Evolutionary conservation across 1,140 invertebrate species (phyloP).

Genomic region (Aphelenchoides fujianensis): DNA sequence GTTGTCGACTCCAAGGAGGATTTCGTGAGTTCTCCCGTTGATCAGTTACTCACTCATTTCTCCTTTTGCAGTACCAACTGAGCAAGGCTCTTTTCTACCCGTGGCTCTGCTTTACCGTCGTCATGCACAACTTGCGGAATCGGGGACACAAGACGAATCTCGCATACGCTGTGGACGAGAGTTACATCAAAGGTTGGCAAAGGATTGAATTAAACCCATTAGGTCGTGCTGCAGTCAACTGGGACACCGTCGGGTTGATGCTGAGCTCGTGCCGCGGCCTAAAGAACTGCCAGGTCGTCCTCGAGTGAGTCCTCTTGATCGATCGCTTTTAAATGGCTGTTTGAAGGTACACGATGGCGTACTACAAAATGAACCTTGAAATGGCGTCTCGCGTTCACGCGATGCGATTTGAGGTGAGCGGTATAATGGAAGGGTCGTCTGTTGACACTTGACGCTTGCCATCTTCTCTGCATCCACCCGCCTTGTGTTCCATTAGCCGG

Average conservation of each 20-base stretch:
- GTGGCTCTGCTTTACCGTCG: not conserved
- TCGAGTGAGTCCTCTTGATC: too few species aligned
- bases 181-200: not conserved
- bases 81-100: constrained; percentile 3
- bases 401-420: not conserved
- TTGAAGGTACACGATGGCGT: not conserved
- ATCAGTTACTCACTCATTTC: not conserved
- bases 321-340: too few species aligned
- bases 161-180: not conserved
- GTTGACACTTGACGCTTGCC: too few species aligned
- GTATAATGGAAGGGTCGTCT: too few species aligned
- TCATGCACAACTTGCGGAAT: constrained; percentile 7
- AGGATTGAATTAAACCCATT: too few species aligned
- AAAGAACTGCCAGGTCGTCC: not conserved
- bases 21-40: constrained; percentile 6
- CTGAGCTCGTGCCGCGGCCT: not conserved
- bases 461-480: too few species aligned
- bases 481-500: too few species aligned
- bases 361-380: not conserved
- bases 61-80: not conserved
- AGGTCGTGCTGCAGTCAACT: too few species aligned
- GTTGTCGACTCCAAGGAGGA: not conserved
- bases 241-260: not conserved
- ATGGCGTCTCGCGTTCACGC: not conserved
- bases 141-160: not conserved